A percentile compares a stretch with the other conserved stretches of the same genome.
Conservation (phyloP, 1,140 invertebrate genomes). For the Trinorchestia longiramus region DNA sequence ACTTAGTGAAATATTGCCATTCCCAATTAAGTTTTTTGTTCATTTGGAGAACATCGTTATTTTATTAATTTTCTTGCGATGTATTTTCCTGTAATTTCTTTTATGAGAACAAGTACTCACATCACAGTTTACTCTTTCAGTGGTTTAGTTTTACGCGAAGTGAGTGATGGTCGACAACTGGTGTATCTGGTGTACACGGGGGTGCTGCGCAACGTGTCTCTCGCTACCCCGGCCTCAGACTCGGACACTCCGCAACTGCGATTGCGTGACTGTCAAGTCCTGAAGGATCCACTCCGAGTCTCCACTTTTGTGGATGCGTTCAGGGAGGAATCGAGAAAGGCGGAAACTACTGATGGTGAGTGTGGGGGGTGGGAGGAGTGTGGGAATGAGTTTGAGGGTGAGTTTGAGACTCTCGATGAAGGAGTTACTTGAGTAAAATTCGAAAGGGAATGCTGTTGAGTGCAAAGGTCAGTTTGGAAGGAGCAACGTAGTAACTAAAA, state of each 20-base stretch:
- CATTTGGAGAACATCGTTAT: background rate
- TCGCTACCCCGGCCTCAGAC: background rate
- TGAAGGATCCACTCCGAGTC: background rate
- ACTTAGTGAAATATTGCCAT: too few relatives aligned
- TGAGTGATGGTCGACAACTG: slow-evolving; percentile 3
- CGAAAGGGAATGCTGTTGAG: too few relatives aligned
- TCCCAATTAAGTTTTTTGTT: too few relatives aligned
- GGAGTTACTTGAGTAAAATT: too few relatives aligned
- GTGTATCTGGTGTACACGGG: slow-evolving; percentile 27
- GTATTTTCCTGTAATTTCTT: too few relatives aligned
- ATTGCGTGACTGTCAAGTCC: background rate
- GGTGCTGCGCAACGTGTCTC: background rate
- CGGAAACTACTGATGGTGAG: background rate
- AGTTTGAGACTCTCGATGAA: background rate
- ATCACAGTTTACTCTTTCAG: background rate
- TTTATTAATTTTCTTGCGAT: background rate
- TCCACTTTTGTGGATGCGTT: background rate
- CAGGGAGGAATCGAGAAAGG: background rate
- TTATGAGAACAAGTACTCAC: background rate
- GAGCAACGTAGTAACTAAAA: too few relatives aligned
- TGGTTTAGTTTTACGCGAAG: slow-evolving; percentile 16
- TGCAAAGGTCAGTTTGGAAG: too few relatives aligned
- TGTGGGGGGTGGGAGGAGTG: background rate
- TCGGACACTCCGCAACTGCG: background rate
- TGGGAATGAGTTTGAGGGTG: background rate